Conservation (phyloP, 2,113 vertebrate genomes). For the Synodontis membranacea region DNA sequence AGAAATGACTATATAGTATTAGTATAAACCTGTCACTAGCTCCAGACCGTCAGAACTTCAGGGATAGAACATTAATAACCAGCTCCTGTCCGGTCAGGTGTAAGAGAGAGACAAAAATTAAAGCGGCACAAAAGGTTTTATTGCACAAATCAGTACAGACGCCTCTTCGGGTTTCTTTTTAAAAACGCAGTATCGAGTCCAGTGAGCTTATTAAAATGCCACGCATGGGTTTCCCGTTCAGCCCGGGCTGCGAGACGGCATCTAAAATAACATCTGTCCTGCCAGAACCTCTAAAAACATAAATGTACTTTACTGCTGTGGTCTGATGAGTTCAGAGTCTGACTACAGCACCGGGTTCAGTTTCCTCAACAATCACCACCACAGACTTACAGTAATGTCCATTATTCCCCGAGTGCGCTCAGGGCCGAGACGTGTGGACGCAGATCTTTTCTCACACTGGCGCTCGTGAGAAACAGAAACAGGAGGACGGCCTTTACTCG, state of each 20-base stretch:
- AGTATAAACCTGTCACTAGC: neutral
- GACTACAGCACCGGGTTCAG: neutral
- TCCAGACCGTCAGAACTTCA: neutral
- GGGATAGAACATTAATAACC: neutral
- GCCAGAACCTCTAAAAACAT: constrained; percentile 21
- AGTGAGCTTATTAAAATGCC: neutral
- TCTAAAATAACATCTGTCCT: constrained; percentile 23
- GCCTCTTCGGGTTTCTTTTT: neutral
- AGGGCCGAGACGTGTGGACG: neutral
- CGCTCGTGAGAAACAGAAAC: neutral
- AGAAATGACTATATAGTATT: neutral
- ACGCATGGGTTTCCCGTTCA: neutral
- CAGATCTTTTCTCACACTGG: neutral
- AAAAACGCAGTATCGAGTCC: neutral
- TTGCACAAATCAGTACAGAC: neutral
- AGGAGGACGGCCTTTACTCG: neutral
- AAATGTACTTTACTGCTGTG: neutral
- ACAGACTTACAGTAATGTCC: neutral
- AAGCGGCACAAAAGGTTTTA: neutral
- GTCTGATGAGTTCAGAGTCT: neutral
- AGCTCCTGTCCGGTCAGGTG: neutral
- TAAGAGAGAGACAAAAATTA: neutral
- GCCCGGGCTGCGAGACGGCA: neutral
- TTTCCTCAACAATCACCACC: neutral
- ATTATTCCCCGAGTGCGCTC: neutral